phyloP scores from a whole-genome alignment of 92 coral and sea anemone genomes.

The Ricordea florida region DNA sequence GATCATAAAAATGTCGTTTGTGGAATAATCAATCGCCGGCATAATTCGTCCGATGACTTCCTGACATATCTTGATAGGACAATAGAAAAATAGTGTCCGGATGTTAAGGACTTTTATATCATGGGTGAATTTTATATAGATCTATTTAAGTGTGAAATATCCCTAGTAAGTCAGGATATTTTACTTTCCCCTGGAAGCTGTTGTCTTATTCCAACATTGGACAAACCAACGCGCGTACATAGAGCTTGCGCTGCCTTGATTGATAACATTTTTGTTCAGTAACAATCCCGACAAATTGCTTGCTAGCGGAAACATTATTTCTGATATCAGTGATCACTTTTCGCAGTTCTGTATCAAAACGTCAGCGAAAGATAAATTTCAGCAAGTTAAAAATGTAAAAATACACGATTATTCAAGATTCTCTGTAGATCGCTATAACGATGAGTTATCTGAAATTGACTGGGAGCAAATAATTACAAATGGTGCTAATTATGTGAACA shows the following conservation, averaged over 20 bases:
- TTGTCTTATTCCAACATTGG: slow-evolving; percentile 36
- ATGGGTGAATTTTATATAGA: slow-evolving; percentile 36
- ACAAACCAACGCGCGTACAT: slow-evolving; percentile 39
- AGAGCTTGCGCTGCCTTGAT: slow-evolving; percentile 32
- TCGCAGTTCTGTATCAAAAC: too few species aligned
- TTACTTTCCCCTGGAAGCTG: slow-evolving; percentile 27
- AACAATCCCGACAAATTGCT: neutral
- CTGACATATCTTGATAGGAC: slow-evolving; percentile 16
- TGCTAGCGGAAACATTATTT: too few species aligned
- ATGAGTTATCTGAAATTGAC: slow-evolving; percentile 3
- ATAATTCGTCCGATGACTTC: slow-evolving; percentile 3
- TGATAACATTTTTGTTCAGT: slow-evolving; percentile 48
- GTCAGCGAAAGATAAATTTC: too few species aligned
- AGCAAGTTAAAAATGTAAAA: neutral
- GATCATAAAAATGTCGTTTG: slow-evolving; percentile 13
- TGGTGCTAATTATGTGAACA: neutral
- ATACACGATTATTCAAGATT: slow-evolving; percentile 30
- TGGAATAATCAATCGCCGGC: too few species aligned
- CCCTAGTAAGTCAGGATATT: slow-evolving; percentile 7
- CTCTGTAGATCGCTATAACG: slow-evolving; percentile 3
- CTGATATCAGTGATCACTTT: too few species aligned
- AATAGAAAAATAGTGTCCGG: neutral
- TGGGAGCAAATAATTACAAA: slow-evolving; percentile 1
- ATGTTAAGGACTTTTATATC: neutral
- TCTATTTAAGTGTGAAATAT: slow-evolving; percentile 1